phyloP scores from a whole-genome alignment of 2,888 invertebrate species.

The Volucella zonaria region DNA sequence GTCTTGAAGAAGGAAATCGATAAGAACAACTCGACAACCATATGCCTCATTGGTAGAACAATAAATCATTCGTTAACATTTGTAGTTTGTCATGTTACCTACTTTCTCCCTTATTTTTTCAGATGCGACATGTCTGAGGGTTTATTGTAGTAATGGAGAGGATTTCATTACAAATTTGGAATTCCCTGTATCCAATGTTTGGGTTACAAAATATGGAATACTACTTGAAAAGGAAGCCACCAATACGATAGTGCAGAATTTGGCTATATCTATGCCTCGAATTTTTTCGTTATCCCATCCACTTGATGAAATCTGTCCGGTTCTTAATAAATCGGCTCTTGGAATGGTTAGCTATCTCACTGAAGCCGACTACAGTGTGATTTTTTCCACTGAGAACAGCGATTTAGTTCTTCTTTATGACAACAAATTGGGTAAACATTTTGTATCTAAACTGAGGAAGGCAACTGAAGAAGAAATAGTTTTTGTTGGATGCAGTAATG shows the following conservation, averaged over 20 bases:
- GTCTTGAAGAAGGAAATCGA: slow-evolving; percentile 81
- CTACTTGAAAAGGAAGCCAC: slow-evolving; percentile 89
- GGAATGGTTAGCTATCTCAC: slow-evolving; percentile 85
- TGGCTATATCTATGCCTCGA: slow-evolving; percentile 86
- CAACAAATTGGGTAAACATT: slow-evolving; percentile 89
- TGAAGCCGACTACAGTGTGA: slow-evolving; percentile 86
- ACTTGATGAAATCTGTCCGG: slow-evolving; percentile 94
- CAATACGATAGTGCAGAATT: slow-evolving; percentile 79
- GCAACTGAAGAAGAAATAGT: slow-evolving; percentile 89
- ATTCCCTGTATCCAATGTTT: slow-evolving; percentile 90
- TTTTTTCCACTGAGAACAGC: slow-evolving; percentile 90
- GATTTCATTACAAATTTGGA: slow-evolving; percentile 92
- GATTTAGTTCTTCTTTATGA: slow-evolving; percentile 93
- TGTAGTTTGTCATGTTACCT: not conserved
- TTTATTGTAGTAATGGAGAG: slow-evolving; percentile 91
- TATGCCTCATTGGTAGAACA: slow-evolving; percentile 79
- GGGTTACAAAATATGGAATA: slow-evolving; percentile 93
- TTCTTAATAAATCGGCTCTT: slow-evolving; percentile 87
- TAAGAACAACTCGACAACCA: slow-evolving; percentile 60
- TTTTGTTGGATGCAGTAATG: slow-evolving; percentile 84
- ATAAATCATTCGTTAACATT: not conserved
- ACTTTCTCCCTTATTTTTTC: slow-evolving; percentile 11
- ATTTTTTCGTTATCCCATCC: slow-evolving; percentile 95
- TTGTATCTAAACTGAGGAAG: slow-evolving; percentile 91
- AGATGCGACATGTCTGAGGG: slow-evolving; percentile 89